A percentile compares a stretch with the other conserved stretches of the same genome.
Evolutionary conservation across 2,888 invertebrate genomes (phyloP).

Genomic region (Steromphala cineraria): DNA sequence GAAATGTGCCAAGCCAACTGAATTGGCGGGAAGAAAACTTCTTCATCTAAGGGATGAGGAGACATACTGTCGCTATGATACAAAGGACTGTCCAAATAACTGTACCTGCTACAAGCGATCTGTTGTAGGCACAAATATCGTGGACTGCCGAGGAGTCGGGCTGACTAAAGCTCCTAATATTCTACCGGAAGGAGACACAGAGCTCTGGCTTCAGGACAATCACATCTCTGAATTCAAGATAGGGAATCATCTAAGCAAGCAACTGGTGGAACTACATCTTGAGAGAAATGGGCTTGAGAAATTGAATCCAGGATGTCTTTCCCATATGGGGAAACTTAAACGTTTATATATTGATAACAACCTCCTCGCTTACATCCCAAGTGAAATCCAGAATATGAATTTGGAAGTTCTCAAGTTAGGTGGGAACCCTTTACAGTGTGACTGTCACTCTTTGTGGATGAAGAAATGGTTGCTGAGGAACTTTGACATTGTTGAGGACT

Average conservation of each 20-base stretch:
- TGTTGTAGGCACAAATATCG: not conserved
- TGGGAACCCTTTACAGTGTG: slow-evolving; percentile 32
- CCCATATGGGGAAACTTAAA: not conserved
- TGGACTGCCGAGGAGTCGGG: slow-evolving; percentile 9
- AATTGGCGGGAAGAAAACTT: not conserved
- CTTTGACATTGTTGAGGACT: slow-evolving; percentile 19
- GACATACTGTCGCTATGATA: not conserved
- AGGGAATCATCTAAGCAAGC: not conserved
- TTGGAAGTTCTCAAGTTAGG: slow-evolving; percentile 15
- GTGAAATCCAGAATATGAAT: not conserved
- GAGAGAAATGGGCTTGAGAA: slow-evolving; percentile 14
- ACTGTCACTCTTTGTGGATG: slow-evolving; percentile 35
- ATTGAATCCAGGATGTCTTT: not conserved
- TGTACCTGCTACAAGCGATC: slow-evolving; percentile 7
- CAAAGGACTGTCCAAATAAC: not conserved
- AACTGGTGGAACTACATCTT: not conserved
- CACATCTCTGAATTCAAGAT: slow-evolving; percentile 13
- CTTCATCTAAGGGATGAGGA: not conserved
- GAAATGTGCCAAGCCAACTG: not conserved
- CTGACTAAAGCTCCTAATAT: slow-evolving; percentile 9
- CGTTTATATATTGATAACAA: slow-evolving; percentile 28
- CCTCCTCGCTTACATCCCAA: slow-evolving; percentile 18
- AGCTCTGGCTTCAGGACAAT: slow-evolving; percentile 34
- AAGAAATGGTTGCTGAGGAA: slow-evolving; percentile 27
- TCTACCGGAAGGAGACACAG: slow-evolving; percentile 9